Evolutionary conservation across 2,888 invertebrate species (phyloP).

Genomic region (Hemistola chrysoprasaria): DNA sequence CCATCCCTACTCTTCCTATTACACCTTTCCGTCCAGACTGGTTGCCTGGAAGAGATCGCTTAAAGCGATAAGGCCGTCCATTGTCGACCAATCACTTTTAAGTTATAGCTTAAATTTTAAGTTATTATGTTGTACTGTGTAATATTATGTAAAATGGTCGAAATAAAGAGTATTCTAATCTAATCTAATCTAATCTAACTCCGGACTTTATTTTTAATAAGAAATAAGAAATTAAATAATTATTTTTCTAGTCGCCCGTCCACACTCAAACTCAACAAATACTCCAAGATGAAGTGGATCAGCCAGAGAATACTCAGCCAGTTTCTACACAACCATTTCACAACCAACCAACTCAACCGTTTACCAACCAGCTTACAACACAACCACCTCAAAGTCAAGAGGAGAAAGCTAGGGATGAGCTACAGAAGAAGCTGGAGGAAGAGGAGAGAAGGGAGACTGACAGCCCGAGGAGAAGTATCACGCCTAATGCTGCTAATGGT

Average conservation of each 20-base stretch:
- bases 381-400: constrained; percentile 22
- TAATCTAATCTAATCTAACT: no score
- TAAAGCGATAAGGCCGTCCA: no score
- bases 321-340: background rate
- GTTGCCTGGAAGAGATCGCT: no score
- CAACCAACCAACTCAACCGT: background rate
- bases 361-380: constrained; percentile 1
- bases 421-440: constrained; percentile 58
- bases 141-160: no score
- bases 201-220: no score
- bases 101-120: no score
- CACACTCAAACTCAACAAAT: constrained; percentile 37
- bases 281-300: constrained; percentile 50
- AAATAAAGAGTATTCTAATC: no score
- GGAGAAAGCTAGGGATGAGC: constrained; percentile 39
- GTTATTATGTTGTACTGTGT: no score
- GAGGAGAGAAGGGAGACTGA: constrained; percentile 71
- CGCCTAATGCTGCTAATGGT: constrained; percentile 75
- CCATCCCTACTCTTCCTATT: no score
- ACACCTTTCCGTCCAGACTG: no score
- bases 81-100: no score
- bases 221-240: no score
- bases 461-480: constrained; percentile 71
- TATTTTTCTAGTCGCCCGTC: constrained; percentile 49
- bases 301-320: background rate